Evolutionary conservation across 2,888 invertebrate species (phyloP), one percentile per base, ranked within the genome.

Genomic region (Eupsilia transversa): DNA sequence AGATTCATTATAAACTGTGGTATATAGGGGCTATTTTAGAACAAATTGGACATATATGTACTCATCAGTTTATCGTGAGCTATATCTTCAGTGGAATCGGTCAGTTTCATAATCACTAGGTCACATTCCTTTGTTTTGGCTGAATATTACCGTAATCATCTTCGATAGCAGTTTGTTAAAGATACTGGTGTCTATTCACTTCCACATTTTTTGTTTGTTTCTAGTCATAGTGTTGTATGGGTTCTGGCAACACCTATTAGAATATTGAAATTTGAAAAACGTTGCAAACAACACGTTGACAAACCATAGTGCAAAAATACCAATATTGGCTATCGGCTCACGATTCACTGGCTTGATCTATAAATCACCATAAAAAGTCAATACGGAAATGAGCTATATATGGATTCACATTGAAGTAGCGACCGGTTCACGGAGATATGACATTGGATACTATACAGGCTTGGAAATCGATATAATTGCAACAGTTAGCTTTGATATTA

Each of bases 361-460:
- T 67, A 74, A 69, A 80, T 85, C 73, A 72, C 54, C 56, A 68
- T 75, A 61, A 76, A 79, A 75, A 65, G 49, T 38, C 67, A 79
- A 79, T 69, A 79, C 67, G 60, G 67, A 82, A 79, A 85, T 83
- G 61, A n/a, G n/a, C n/a, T n/a, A n/a, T n/a, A n/a, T n/a, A n/a
- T n/a, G n/a, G n/a, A n/a, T 76, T 12, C 0, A 68, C 60, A 63
- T 73, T 72, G 71, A 68, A 69, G 76, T 46, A 68, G 27, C 65
- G 56, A 82, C 65, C 68, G 80, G 56, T 66, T 60, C 56, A 66
- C 56, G 23, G n/a, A 68, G 33, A 69, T 73, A 73, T 61, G 68
- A 80, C 69, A 79, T 61, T 57, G n/a, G 64, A 83, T 79, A 79
- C 68, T 57, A 68, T 66, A n/a, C n/a, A 61, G 46, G 38, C 73